Evolutionary conservation across 1,140 invertebrate genomes (phyloP).

Genomic region (Trichoplusia ni): DNA sequence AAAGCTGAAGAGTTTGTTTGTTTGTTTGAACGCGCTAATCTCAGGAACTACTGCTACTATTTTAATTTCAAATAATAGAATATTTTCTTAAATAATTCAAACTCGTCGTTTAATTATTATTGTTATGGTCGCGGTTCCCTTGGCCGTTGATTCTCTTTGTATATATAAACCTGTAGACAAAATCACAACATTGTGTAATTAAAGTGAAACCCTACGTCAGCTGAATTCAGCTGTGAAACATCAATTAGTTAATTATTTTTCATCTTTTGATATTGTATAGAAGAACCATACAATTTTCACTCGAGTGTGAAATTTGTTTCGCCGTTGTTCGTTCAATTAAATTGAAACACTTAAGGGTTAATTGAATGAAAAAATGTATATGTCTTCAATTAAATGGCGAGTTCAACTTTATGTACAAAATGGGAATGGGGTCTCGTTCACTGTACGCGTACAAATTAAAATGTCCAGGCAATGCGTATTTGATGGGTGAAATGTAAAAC

Average conservation of each 20-base stretch:
- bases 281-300: slow-evolving; percentile 2
- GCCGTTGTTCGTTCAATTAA: neutral
- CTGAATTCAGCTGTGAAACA: slow-evolving; percentile 22
- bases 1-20: no score
- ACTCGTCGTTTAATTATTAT: no score
- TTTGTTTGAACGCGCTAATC: no score
- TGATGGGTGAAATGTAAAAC: no score
- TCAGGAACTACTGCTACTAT: no score
- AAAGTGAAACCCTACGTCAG: slow-evolving; percentile 15
- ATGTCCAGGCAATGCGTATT: neutral
- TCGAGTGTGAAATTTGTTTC: slow-evolving; percentile 9
- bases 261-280: slow-evolving; percentile 4
- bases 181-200: slow-evolving; percentile 7
- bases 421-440: neutral
- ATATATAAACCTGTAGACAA: no score
- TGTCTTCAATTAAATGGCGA: neutral
- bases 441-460: neutral
- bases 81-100: no score
- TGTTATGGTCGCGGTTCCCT: no score
- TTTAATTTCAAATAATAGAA: no score
- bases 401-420: neutral
- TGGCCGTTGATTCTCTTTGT: no score
- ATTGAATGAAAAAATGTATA: slow-evolving; percentile 1
- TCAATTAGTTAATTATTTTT: slow-evolving; percentile 29
- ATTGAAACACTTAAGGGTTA: slow-evolving; percentile 8